A percentile compares a stretch with the other conserved stretches of the same genome.
Conservation (phyloP, 2,888 invertebrate genomes). For the Protodeltote pygarga region DNA sequence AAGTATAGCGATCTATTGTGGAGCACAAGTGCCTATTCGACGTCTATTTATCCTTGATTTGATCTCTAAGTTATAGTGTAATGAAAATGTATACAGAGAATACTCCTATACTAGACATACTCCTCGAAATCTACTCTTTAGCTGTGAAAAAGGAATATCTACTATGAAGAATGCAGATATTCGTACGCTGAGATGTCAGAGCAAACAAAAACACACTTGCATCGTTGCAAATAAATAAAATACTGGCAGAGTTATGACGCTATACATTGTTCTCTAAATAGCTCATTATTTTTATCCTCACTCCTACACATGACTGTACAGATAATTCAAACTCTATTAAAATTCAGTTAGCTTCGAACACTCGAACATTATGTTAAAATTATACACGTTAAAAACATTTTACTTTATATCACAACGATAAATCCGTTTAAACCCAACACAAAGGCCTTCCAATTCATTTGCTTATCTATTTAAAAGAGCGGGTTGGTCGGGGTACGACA, state of each 20-base stretch:
- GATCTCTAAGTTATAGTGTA: too few relatives aligned
- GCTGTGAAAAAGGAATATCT: too few relatives aligned
- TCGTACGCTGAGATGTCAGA: too few relatives aligned
- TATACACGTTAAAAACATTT: slow-evolving; percentile 56
- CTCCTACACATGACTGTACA: slow-evolving; percentile 17
- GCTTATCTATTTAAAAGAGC: slow-evolving; percentile 84
- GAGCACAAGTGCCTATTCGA: too few relatives aligned
- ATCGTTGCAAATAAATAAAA: slow-evolving; percentile 3
- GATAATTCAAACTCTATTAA: slow-evolving; percentile 45
- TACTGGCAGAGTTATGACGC: slow-evolving; percentile 6
- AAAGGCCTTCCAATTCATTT: slow-evolving; percentile 85
- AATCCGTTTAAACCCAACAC: slow-evolving; percentile 66
- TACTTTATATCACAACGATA: slow-evolving; percentile 60
- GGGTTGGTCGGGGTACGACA: slow-evolving; percentile 70
- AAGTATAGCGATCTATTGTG: too few relatives aligned
- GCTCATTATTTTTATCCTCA: slow-evolving; percentile 15
- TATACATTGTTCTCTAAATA: slow-evolving; percentile 6
- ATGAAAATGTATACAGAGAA: too few relatives aligned
- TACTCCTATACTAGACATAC: too few relatives aligned
- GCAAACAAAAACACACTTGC: not conserved
- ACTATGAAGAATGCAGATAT: too few relatives aligned
- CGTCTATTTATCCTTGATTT: too few relatives aligned
- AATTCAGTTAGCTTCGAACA: slow-evolving; percentile 45
- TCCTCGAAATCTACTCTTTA: too few relatives aligned
- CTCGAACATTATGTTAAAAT: slow-evolving; percentile 49